phyloP scores from a whole-genome alignment of 2,888 invertebrate species.

The Parasteatoda lunata region DNA sequence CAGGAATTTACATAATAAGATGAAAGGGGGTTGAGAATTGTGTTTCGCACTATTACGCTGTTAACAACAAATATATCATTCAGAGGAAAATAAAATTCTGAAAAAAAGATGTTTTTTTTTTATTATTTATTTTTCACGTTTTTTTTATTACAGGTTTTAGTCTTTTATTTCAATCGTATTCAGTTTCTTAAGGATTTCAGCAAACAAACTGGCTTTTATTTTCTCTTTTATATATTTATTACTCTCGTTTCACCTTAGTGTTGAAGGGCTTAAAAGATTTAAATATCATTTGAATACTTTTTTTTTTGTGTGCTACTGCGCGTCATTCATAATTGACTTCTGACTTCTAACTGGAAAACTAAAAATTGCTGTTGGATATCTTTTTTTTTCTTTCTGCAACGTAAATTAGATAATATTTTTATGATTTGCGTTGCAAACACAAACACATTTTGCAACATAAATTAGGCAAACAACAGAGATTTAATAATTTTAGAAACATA shows the following conservation, averaged over 20 bases:
- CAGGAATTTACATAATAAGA: conserved; percentile 66
- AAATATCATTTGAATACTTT: background rate
- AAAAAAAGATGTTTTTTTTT: conserved; percentile 5
- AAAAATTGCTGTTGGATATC: background rate
- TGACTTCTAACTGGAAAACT: conserved; percentile 23
- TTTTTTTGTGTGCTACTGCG: background rate
- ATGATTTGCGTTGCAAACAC: no score
- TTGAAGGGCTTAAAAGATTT: background rate
- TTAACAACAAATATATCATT: conserved; percentile 67
- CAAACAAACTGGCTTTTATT: conserved; percentile 52
- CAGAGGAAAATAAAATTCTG: conserved; percentile 48
- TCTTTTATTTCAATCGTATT: background rate
- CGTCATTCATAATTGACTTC: conserved; percentile 66
- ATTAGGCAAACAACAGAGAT: no score
- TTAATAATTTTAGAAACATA: no score
- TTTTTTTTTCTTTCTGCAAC: background rate
- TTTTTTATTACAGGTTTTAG: background rate
- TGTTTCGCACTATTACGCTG: conserved; percentile 54
- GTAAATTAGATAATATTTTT: background rate
- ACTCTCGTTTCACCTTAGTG: background rate
- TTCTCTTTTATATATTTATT: background rate
- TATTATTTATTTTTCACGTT: conserved; percentile 2
- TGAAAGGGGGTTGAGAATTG: conserved; percentile 28
- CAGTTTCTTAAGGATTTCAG: background rate
- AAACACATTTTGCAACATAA: no score